Conservation (phyloP, 2,113 vertebrate genomes). For the Campylomormyrus numenius region DNA sequence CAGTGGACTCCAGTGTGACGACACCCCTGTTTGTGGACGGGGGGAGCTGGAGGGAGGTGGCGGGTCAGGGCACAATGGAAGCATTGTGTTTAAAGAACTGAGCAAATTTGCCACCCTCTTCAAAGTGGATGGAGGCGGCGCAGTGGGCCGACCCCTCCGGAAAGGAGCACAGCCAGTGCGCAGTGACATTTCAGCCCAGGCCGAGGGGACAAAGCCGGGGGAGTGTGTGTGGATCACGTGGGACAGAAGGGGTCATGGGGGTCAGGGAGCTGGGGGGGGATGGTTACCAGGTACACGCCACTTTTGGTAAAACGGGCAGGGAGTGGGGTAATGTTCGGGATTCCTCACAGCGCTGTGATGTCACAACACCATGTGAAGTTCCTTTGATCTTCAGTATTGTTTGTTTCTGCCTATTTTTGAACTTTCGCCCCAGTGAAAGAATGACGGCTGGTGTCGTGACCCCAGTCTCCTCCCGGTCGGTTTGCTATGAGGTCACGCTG, state of each 20-base stretch:
- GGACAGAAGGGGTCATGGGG: neutral
- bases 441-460: neutral
- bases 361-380: neutral
- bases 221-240: neutral
- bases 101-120: slow-evolving; percentile 51
- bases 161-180: neutral
- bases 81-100: slow-evolving; percentile 46
- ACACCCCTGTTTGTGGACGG: slow-evolving; percentile 41
- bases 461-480: neutral
- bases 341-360: neutral
- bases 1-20: neutral
- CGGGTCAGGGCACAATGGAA: slow-evolving; percentile 41
- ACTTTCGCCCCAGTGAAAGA: neutral
- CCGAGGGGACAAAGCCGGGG: neutral
- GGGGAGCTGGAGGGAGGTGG: slow-evolving; percentile 38
- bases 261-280: neutral
- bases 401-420: neutral
- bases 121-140: neutral
- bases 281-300: neutral
- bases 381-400: neutral
- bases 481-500: neutral
- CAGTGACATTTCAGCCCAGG: slow-evolving; percentile 31
- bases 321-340: neutral
- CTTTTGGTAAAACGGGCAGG: neutral
- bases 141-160: neutral